Base-by-base conservation (phyloP, 2,113 vertebrate species). In the Narcine bancroftii region DNA sequence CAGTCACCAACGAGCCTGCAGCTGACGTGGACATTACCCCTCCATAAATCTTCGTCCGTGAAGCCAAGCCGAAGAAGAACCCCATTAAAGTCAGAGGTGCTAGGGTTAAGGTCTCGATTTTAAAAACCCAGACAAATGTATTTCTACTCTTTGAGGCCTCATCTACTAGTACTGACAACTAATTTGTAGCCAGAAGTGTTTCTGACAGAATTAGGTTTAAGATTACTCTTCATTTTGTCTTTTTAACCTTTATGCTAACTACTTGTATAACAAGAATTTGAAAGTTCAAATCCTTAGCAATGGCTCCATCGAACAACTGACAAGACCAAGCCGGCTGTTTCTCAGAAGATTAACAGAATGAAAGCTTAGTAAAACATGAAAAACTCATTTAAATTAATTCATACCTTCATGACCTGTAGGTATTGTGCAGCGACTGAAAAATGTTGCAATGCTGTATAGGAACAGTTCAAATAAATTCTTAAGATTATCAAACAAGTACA, bases 291-390 rank as follows among this genome's bases (percentile, higher is more conserved):
- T 91, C 65, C 36, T 69, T 69, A 91, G 65, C 65, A 26, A 69
- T 45, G 26, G 89, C 47, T 69, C 89, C 42, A 42, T 91, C 9
- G 89, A 33, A 47, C 42, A 65, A 91, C 71, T 91, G 65, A 91
- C 89, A 69, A 91, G 42, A 91, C 63, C 63, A 91, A 69, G 89
- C 89, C 89, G 71, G 89, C 65, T 91, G 89, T 47, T 91, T 69
- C 65, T 69, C 89, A 91, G 89, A 91, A 91, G 89, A 91, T 91
- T 91, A 91, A 69, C 63, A 47, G 66, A 91, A 91, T 91, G 89
- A 69, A 91, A 91, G 89, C 89, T 33, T 91, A 45, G 63, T 69
- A 69, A 89, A 91, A 91, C 65, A 91, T 91, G 63, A 66, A 91
- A 91, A 91, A 65, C 89, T 91, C 36, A 45, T 89, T 89, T 29